A percentile compares a stretch with the other conserved stretches of the same genome.
These are phyloP conservation scores for Tachypleus tridentatus DNA, from an alignment of 1,140 invertebrate genomes.

Conservation along the genomic window DNA sequence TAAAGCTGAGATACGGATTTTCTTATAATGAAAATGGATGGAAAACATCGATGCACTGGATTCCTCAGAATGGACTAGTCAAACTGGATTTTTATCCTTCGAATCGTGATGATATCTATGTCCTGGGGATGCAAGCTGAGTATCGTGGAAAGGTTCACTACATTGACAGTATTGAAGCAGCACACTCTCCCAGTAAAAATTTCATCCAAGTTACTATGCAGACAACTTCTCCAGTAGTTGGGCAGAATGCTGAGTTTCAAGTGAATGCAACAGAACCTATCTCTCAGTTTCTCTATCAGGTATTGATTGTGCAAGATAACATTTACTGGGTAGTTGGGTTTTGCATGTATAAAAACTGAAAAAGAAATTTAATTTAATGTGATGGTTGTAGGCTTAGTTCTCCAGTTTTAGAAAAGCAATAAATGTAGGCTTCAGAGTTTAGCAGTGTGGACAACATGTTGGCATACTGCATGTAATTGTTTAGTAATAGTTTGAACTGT, in stretches of 20 bases:
- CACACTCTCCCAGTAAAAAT: constrained; percentile 54
- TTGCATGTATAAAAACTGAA: too few species aligned
- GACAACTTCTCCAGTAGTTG: constrained; percentile 43
- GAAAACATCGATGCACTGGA: constrained; percentile 37
- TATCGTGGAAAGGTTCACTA: constrained; percentile 24
- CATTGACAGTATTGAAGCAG: constrained; percentile 47
- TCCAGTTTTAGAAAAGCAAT: too few species aligned
- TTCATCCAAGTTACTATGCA: constrained; percentile 59
- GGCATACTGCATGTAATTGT: too few species aligned
- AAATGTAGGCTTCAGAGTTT: too few species aligned
- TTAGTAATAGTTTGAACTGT: constrained; percentile 11
- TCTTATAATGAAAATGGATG: constrained; percentile 51
- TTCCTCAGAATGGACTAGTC: constrained; percentile 56
- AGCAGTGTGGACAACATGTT: too few species aligned
- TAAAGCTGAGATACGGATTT: constrained; percentile 51
- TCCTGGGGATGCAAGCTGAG: constrained; percentile 16
- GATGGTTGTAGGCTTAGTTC: too few species aligned
- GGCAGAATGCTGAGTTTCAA: constrained; percentile 60
- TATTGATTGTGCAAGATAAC: not conserved
- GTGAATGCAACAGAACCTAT: constrained; percentile 69
- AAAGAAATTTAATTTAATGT: too few species aligned
- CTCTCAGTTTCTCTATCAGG: constrained; percentile 37
- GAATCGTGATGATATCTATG: constrained; percentile 10
- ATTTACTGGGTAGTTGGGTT: too few species aligned
- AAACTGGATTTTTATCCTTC: constrained; percentile 57